Evolutionary conservation across 2,113 vertebrate species (phyloP).

Genomic region (pig (Sus scrofa)): T2T-Sscrofa CM000827.6:45662001-45662500

Average conservation of each 20-base stretch:
- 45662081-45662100: neutral
- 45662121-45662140: neutral
- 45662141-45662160: too few relatives aligned
- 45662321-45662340: neutral
- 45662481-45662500: neutral
- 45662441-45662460: neutral
- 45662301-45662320: neutral
- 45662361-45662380: neutral
- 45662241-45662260: neutral
- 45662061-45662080: neutral
- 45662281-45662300: neutral
- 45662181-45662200: neutral
- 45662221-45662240: neutral
- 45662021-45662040: neutral
- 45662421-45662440: neutral
- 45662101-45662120: neutral
- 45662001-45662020: neutral
- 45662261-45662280: neutral
- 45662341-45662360: neutral
- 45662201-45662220: neutral
- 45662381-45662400: neutral
- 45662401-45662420: neutral
- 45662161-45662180: neutral
- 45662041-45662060: neutral
- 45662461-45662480: neutral